A percentile compares a stretch with the other conserved stretches of the same genome.
These are phyloP conservation scores for Oceanodroma leucorhoa DNA, from an alignment of 2,797 vertebrate species.

Conservation along the genomic window DNA sequence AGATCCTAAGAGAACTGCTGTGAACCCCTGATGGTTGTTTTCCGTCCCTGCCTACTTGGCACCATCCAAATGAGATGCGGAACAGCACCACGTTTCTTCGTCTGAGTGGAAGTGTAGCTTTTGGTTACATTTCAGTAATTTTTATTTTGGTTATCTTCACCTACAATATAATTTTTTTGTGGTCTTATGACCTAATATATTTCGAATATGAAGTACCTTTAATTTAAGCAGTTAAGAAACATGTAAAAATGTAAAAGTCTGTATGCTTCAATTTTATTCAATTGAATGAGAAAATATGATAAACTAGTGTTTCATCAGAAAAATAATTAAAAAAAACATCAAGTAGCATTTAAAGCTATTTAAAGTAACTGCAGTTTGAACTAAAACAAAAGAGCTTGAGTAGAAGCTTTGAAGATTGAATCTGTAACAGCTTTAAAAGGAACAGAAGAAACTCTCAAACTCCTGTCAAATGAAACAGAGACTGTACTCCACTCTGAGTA, in stretches of 20 bases:
- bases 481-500: background rate
- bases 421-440: background rate
- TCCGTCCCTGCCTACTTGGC: background rate
- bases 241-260: background rate
- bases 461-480: background rate
- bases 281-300: rapidly evolving
- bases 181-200: background rate
- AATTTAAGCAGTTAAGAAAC: background rate
- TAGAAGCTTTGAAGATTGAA: background rate
- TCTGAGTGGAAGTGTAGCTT: background rate
- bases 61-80: background rate
- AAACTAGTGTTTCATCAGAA: background rate
- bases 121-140: background rate
- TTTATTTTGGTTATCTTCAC: background rate
- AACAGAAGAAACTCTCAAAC: background rate
- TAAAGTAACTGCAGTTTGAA: background rate
- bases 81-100: rapidly evolving
- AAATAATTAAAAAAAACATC: background rate
- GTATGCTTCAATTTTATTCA: background rate
- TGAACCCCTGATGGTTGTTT: background rate
- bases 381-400: background rate
- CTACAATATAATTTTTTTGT: background rate
- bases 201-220: background rate
- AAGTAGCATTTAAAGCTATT: background rate
- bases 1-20: background rate